Conservation (phyloP, 2,888 invertebrate species). For the Himalopsyche kuldschensis region DNA sequence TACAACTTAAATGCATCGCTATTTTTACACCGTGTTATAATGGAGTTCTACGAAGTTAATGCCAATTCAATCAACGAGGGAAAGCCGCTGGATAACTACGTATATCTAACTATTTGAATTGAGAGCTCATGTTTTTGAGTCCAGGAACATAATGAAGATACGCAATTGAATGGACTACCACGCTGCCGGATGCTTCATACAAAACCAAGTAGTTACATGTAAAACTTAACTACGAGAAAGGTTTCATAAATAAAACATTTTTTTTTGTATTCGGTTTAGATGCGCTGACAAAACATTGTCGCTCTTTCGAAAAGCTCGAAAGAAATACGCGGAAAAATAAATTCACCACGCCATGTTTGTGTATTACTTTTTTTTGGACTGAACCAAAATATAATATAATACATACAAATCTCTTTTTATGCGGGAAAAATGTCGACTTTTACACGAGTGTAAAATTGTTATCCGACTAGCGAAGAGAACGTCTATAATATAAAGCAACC, state of each 20-base stretch:
- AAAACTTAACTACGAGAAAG: not conserved
- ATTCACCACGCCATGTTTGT: not conserved
- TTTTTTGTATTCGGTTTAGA: not conserved
- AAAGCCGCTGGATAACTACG: too few species aligned
- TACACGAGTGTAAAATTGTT: not conserved
- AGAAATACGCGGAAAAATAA: not conserved
- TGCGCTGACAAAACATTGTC: not conserved
- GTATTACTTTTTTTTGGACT: not conserved
- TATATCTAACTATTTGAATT: too few species aligned
- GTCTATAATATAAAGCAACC: not conserved
- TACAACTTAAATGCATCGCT: too few species aligned
- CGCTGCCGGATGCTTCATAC: not conserved
- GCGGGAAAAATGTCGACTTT: not conserved
- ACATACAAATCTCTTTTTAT: not conserved
- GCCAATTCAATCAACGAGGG: too few species aligned
- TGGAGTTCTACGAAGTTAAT: too few species aligned
- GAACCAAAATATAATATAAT: not conserved
- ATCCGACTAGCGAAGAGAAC: not conserved
- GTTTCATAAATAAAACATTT: not conserved
- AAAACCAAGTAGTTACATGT: not conserved
- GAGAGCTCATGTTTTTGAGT: too few species aligned
- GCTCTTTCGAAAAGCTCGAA: not conserved
- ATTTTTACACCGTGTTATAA: too few species aligned
- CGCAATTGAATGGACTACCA: too few species aligned
- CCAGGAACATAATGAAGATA: too few species aligned